Evolutionary conservation across 2,797 vertebrate species (phyloP).

Genomic region (Harpagifer antarcticus): DNA sequence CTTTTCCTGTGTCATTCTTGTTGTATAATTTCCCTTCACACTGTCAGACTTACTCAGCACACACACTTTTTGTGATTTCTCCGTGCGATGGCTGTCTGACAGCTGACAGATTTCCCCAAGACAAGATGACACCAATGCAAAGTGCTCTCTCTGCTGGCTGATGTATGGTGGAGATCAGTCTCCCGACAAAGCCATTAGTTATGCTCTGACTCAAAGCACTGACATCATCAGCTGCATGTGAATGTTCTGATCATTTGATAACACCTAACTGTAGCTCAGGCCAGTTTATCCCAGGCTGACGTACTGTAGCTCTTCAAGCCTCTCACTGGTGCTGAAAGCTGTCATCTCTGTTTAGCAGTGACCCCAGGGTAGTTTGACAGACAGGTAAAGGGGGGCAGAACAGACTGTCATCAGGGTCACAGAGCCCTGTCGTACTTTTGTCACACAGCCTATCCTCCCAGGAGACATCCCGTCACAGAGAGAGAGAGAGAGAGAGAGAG

Average conservation of each 20-base stretch:
- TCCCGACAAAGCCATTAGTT: slow-evolving; percentile 57
- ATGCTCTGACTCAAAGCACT: slow-evolving; percentile 50
- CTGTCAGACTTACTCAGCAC: slow-evolving; percentile 7
- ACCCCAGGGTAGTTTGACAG: slow-evolving; percentile 56
- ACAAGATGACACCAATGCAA: slow-evolving; percentile 42
- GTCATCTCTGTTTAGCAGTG: slow-evolving; percentile 57
- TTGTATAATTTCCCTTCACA: not conserved
- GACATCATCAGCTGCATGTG: slow-evolving; percentile 53
- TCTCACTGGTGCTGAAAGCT: slow-evolving; percentile 47
- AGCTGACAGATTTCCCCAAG: slow-evolving; percentile 66
- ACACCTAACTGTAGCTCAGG: slow-evolving; percentile 28
- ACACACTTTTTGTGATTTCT: slow-evolving; percentile 25
- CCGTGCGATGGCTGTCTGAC: slow-evolving; percentile 44
- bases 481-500: slow-evolving; percentile 36
- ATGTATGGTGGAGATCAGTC: slow-evolving; percentile 42
- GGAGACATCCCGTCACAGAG: slow-evolving; percentile 36
- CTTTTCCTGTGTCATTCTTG: slow-evolving; percentile 12
- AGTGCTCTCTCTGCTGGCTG: slow-evolving; percentile 45
- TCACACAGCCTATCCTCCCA: slow-evolving; percentile 33
- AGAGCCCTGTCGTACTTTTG: slow-evolving; percentile 38
- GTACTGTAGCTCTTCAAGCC: slow-evolving; percentile 13
- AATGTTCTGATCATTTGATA: slow-evolving; percentile 56
- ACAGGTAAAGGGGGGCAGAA: slow-evolving; percentile 47
- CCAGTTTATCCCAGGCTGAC: slow-evolving; percentile 29
- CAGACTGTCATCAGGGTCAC: slow-evolving; percentile 62